These are phyloP conservation scores for Stictocephala bisonia DNA, from an alignment of 2,888 invertebrate species.

Conservation along the genomic window DNA sequence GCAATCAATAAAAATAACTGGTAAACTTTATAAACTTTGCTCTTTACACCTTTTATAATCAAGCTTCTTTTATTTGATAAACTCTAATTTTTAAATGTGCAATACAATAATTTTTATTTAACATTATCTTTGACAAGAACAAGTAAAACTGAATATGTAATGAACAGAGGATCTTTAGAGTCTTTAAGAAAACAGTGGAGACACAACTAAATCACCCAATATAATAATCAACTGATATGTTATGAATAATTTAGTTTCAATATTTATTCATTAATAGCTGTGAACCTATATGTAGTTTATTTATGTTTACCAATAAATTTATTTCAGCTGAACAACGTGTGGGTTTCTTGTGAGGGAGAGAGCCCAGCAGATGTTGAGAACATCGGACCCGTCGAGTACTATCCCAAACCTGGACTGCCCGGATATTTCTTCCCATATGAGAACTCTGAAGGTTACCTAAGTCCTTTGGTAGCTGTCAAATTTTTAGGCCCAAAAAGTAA, in stretches of 20 bases:
- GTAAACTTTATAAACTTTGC: no score
- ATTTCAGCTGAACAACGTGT: conserved; percentile 74
- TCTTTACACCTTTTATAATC: no score
- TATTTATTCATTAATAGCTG: conserved; percentile 12
- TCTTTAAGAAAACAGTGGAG: no score
- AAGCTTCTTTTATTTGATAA: no score
- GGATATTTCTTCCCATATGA: conserved; percentile 91
- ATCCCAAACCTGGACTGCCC: conserved; percentile 85
- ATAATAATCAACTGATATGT: neutral
- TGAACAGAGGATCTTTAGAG: no score
- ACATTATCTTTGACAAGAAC: no score
- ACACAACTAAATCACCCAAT: no score
- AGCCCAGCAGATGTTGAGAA: conserved; percentile 93
- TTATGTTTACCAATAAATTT: neutral
- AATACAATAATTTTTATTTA: no score
- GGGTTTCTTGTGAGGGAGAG: conserved; percentile 95
- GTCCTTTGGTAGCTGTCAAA: conserved; percentile 89
- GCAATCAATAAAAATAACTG: no score
- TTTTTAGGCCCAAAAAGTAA: conserved; percentile 84
- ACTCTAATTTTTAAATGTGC: no score
- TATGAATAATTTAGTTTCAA: neutral
- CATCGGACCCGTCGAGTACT: conserved; percentile 85
- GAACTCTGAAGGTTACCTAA: conserved; percentile 88
- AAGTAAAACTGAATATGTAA: no score
- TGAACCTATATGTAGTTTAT: no score